Percentiles rank a stretch among this genome's conserved stretches.
These are phyloP conservation scores for Psilopsiagon aurifrons DNA, from an alignment of 2,113 vertebrate species.

Conservation along the genomic window DNA sequence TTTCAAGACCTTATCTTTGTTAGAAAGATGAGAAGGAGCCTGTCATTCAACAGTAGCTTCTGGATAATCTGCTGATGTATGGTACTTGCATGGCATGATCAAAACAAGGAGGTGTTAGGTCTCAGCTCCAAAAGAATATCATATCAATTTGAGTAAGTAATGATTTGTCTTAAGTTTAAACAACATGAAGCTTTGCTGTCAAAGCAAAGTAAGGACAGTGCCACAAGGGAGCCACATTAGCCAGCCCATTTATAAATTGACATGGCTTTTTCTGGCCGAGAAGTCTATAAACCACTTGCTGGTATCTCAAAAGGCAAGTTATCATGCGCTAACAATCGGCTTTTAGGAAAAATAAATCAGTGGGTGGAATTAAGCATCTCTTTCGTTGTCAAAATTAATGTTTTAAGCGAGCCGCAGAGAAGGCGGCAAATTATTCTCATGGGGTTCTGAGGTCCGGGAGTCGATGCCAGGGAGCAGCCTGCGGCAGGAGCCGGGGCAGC, in stretches of 20 bases:
- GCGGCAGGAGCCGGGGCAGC: not conserved
- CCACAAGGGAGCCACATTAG: not conserved
- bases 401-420: not conserved
- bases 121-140: not conserved
- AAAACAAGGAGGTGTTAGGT: not conserved
- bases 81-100: not conserved
- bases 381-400: conserved; percentile 30
- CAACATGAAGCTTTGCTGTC: not conserved
- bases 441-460: conserved; percentile 1
- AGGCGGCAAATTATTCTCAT: not conserved
- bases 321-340: conserved; percentile 27
- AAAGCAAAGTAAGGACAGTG: conserved; percentile 35
- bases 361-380: not conserved
- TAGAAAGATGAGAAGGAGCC: not conserved
- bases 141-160: not conserved
- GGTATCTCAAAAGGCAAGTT: conserved; percentile 25
- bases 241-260: not conserved
- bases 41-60: not conserved
- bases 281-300: not conserved
- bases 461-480: not conserved
- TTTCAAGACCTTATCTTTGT: not conserved
- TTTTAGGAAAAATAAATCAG: conserved; percentile 52
- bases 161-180: not conserved
- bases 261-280: not conserved
- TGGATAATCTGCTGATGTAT: not conserved